Conservation (phyloP, 1,140 invertebrate species). For the Bombus sylvicola region DNA sequence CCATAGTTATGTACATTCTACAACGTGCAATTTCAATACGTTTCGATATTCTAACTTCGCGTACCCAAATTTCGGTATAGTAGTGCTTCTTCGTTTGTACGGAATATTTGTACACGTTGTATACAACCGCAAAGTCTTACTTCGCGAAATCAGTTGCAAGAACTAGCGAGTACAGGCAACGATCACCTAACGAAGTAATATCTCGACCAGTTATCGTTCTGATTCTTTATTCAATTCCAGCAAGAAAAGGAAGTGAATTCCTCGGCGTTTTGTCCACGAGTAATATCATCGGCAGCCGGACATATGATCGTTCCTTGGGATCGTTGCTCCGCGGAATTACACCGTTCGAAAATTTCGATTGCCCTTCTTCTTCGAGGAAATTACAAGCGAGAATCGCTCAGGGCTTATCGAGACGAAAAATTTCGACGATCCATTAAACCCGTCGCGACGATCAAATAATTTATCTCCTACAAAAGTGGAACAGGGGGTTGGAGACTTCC, state of each 20-base stretch:
- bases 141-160: too few species aligned
- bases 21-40: conserved; percentile 1
- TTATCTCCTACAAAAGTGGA: conserved; percentile 7
- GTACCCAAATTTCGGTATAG: background rate
- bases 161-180: too few species aligned
- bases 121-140: too few species aligned
- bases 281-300: background rate
- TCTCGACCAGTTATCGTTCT: too few species aligned
- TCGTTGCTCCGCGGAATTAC: conserved; percentile 9
- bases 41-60: background rate
- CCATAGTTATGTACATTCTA: background rate
- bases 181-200: background rate
- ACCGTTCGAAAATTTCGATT: conserved; percentile 43
- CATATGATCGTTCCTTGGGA: background rate
- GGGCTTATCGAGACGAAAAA: conserved; percentile 47
- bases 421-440: conserved; percentile 43
- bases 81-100: background rate
- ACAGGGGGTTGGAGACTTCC: background rate
- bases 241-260: background rate
- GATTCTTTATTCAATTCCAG: background rate
- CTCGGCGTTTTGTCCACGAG: background rate
- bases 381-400: conserved; percentile 28
- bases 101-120: too few species aligned
- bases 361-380: conserved; percentile 19
- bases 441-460: conserved; percentile 40